Evolutionary conservation across 2,797 vertebrate species (phyloP), one percentile per base, ranked within the genome.

Genomic region (Phataginus tricuspis): DNA sequence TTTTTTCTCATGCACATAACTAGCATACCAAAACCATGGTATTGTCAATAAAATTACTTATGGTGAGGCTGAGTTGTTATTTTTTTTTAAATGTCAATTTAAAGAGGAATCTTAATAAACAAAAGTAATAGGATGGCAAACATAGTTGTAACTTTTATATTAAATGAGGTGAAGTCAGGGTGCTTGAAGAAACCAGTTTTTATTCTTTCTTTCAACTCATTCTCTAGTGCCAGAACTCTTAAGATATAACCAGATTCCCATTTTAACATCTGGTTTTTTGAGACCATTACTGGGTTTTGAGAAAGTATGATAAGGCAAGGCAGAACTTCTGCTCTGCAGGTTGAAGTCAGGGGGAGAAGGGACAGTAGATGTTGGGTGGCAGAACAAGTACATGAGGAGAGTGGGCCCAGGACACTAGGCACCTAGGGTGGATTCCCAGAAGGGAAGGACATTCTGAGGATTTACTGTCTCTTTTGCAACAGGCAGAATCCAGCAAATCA

Each of bases 1-100:
- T 42, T 84, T 80, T 49, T 10, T 4, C 66, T 87, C 69, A 75
- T 49, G 31, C 27, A 84, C 29, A n/a, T 83, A 89, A 51, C 63
- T 69, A 86, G 27, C 55, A 63, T 86, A 79, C 49, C 74, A 94
- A 75, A 84, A 49, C 5, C 18, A 39, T 51, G 25, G 3, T 49
- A 55, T 77, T 31, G 4, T 15, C 84, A 95, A 77, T 77, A 42
- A 12, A 91, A 87, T 91, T 68, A 59, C 90, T 90, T 80, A 93
- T 14, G 53, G 71, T 90, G 31, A 87, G 45, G 34, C 27, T 71
- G 79, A 87, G 37, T 23, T 57, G 31, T 69, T 68, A 14, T 19
- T 79, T 66, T 49, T 53, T 71, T 72, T 29, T 12, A 72, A 91
- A 72, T 89, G 75, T 94, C 74, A 72, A 53, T 51, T 82, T 95